A percentile compares a stretch with the other conserved stretches of the same genome.
Evolutionary conservation across 23 tunicate species (phyloP).

Genomic region (Trididemnum miniatum): DNA sequence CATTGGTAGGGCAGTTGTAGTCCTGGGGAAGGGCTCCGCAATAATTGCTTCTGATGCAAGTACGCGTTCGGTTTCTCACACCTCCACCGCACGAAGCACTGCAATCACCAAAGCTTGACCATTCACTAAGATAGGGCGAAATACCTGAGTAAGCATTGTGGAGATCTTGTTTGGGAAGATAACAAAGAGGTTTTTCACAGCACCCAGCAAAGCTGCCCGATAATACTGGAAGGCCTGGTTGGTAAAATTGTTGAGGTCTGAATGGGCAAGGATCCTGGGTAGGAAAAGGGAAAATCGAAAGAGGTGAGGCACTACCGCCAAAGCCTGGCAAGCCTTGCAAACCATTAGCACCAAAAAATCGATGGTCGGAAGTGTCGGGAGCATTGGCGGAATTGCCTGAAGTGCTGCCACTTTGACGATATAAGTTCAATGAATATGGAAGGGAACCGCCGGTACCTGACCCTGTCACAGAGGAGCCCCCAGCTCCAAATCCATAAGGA

Average conservation of each 20-base stretch:
- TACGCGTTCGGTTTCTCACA: slow-evolving; percentile 16
- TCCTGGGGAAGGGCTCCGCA: too few relatives aligned
- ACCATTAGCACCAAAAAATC: background rate
- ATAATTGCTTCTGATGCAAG: slow-evolving; percentile 9
- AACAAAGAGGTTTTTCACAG: slow-evolving; percentile 73
- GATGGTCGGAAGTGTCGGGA: background rate
- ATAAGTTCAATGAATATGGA: slow-evolving; percentile 10
- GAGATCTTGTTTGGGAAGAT: slow-evolving; percentile 35
- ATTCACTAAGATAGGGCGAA: slow-evolving; percentile 25
- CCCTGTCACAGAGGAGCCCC: background rate
- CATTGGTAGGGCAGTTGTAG: slow-evolving; percentile 29
- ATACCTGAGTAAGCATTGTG: slow-evolving; percentile 37
- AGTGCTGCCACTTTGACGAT: background rate
- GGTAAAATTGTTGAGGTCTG: background rate
- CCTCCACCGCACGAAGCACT: slow-evolving; percentile 31
- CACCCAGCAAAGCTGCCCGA: slow-evolving; percentile 77
- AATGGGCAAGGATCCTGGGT: slow-evolving; percentile 46
- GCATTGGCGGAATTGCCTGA: background rate
- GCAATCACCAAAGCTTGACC: slow-evolving; percentile 24
- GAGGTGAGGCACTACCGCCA: background rate
- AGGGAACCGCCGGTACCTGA: background rate
- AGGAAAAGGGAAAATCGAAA: background rate
- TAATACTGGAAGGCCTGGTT: slow-evolving; percentile 46
- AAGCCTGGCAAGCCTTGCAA: background rate
- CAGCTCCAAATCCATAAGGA: background rate